Conservation (phyloP, 2,888 invertebrate species). For the Leistus spinibarbis region DNA sequence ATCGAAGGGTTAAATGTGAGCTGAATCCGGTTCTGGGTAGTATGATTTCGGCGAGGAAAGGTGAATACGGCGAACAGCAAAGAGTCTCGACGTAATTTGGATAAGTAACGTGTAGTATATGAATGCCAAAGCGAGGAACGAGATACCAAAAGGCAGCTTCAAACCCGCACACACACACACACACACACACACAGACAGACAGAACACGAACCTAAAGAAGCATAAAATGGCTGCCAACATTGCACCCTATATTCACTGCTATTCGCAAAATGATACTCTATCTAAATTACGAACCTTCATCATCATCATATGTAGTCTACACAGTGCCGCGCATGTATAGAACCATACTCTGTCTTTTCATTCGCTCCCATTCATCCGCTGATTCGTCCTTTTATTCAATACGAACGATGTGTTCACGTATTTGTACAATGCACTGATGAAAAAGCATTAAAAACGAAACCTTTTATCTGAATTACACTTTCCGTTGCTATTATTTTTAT, state of each 20-base stretch:
- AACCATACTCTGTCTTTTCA: background rate
- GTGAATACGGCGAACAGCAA: slow-evolving; percentile 4
- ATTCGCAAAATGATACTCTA: slow-evolving; percentile 41
- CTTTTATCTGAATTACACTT: slow-evolving; percentile 38
- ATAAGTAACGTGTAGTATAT: slow-evolving; percentile 43
- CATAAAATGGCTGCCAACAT: slow-evolving; percentile 1
- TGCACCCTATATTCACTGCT: background rate
- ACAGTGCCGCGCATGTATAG: too few species aligned
- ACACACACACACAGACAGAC: background rate
- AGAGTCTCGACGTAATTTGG: slow-evolving; percentile 40
- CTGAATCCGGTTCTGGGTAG: background rate
- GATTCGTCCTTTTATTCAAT: background rate
- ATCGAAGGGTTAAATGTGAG: too few species aligned
- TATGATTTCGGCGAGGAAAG: background rate
- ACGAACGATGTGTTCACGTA: background rate
- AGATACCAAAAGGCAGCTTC: slow-evolving; percentile 32
- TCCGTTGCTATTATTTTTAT: slow-evolving; percentile 7
- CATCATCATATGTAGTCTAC: background rate
- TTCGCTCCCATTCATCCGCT: background rate
- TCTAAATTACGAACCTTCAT: slow-evolving; percentile 45
- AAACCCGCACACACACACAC: slow-evolving; percentile 29
- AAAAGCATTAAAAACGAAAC: slow-evolving; percentile 14
- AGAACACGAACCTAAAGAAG: background rate
- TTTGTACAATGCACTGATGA: background rate
- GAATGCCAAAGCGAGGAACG: slow-evolving; percentile 41